Conservation (phyloP, 2,888 invertebrate genomes). For the Neoaliturus tenellus region DNA sequence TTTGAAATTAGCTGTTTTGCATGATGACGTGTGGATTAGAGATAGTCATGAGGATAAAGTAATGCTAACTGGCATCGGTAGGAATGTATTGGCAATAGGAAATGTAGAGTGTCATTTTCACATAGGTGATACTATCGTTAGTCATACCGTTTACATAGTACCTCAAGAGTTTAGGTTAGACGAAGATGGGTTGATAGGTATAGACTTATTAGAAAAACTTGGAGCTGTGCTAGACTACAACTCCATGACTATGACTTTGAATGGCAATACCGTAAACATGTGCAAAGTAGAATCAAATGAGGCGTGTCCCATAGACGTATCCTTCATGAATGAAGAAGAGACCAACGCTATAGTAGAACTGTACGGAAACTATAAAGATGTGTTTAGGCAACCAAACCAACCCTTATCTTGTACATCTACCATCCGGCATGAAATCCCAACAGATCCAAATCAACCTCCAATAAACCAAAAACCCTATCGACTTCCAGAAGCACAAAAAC, state of each 20-base stretch:
- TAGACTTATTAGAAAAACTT: background rate
- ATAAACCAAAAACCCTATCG: conserved; percentile 58
- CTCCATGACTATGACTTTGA: background rate
- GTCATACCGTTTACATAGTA: background rate
- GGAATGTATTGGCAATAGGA: background rate
- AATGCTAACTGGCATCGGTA: background rate
- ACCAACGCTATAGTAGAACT: background rate
- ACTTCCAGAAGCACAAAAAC: conserved; percentile 55
- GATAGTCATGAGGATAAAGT: background rate
- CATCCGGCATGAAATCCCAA: conserved; percentile 24
- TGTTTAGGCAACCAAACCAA: conserved; percentile 6
- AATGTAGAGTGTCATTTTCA: conserved; percentile 3
- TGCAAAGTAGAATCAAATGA: background rate
- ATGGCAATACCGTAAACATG: background rate
- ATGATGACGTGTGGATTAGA: conserved; percentile 4
- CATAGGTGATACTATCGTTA: background rate
- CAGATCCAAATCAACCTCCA: conserved; percentile 29
- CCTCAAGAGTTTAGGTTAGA: background rate
- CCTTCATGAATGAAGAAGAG: background rate
- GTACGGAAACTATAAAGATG: background rate
- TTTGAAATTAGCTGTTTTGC: background rate
- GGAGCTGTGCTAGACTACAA: background rate
- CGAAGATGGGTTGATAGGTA: conserved; percentile 28
- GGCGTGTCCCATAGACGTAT: background rate
- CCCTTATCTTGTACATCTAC: conserved; percentile 4